A percentile compares a stretch with the other conserved stretches of the same genome.
Evolutionary conservation across 1,140 invertebrate genomes (phyloP).

Genomic region (Ips nitidus): DNA sequence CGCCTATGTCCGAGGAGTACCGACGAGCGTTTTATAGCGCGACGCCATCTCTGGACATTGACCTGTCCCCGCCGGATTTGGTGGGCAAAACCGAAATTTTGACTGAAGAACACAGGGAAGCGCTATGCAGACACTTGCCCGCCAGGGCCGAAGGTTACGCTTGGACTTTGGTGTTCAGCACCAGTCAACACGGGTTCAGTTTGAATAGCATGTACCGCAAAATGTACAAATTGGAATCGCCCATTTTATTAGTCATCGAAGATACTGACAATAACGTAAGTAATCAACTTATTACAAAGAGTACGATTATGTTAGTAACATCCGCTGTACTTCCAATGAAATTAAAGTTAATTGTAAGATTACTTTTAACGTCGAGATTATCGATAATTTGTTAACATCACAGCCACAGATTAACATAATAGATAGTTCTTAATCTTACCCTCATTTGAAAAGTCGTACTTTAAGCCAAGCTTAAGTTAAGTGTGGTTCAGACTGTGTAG

Average conservation of each 20-base stretch:
- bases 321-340: constrained; percentile 1
- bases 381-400: too few relatives aligned
- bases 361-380: neutral
- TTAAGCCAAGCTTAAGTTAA: too few relatives aligned
- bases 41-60: constrained; percentile 75
- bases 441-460: too few relatives aligned
- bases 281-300: neutral
- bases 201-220: constrained; percentile 95
- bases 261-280: constrained; percentile 91
- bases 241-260: constrained; percentile 89
- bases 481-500: too few relatives aligned
- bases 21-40: constrained; percentile 75
- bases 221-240: constrained; percentile 87
- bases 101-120: constrained; percentile 83
- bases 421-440: too few relatives aligned
- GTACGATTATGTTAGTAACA: too few relatives aligned
- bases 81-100: constrained; percentile 86
- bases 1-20: constrained; percentile 89
- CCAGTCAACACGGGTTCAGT: constrained; percentile 96
- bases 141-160: constrained; percentile 94
- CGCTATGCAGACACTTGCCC: constrained; percentile 83
- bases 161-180: constrained; percentile 94
- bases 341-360: neutral
- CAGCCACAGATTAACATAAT: too few relatives aligned
- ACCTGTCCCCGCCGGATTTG: constrained; percentile 85